A percentile compares a stretch with the other conserved stretches of the same genome.
Evolutionary conservation across 2,113 vertebrate species (phyloP).

Genomic region (Crocuta crocuta): DNA sequence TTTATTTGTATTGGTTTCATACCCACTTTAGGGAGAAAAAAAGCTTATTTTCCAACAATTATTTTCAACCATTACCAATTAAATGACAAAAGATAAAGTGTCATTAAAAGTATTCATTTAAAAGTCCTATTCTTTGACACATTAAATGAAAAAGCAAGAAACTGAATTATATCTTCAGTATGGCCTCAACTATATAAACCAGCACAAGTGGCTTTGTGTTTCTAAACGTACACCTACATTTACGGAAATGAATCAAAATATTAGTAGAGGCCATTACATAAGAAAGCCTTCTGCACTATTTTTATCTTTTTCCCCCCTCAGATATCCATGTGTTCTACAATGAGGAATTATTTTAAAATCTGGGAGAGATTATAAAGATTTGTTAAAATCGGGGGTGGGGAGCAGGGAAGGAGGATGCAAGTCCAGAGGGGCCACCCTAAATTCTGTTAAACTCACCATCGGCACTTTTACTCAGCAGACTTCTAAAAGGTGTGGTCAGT

Average conservation of each 20-base stretch:
- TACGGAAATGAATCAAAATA: slow-evolving; percentile 10
- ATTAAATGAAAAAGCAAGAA: slow-evolving; percentile 17
- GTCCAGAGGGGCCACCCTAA: not conserved
- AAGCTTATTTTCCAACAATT: slow-evolving; percentile 39
- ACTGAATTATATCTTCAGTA: not conserved
- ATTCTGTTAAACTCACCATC: slow-evolving; percentile 7
- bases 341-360: slow-evolving; percentile 51
- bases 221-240: not conserved
- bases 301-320: not conserved
- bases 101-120: slow-evolving; percentile 30
- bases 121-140: not conserved
- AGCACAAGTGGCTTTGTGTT: not conserved
- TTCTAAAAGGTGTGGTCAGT: slow-evolving; percentile 29
- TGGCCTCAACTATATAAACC: not conserved
- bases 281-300: not conserved
- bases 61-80: slow-evolving; percentile 33
- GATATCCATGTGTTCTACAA: not conserved
- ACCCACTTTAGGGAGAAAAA: slow-evolving; percentile 38
- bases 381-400: not conserved
- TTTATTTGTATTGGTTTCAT: not conserved
- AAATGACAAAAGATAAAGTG: not conserved
- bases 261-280: not conserved
- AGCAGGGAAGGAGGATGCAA: not conserved
- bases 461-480: slow-evolving; percentile 42
- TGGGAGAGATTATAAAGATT: not conserved